These are phyloP conservation scores for Varroa destructor DNA, from an alignment of 1,140 invertebrate genomes.

Conservation along the genomic window DNA sequence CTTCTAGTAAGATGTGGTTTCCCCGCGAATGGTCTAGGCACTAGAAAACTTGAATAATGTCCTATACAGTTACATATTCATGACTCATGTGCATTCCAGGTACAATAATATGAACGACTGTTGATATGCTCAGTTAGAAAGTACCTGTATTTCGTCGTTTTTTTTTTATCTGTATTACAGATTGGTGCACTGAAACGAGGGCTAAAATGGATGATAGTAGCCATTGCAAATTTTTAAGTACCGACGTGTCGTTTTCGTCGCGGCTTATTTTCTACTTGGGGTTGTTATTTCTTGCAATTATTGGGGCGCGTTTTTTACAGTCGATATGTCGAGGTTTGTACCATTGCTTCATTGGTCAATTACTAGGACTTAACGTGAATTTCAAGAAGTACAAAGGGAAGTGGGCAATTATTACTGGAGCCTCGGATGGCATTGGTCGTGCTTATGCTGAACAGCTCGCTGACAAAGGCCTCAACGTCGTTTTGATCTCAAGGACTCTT, in stretches of 20 bases:
- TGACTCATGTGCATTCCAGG: no score
- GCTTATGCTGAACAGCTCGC: conserved; percentile 71
- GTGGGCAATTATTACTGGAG: conserved; percentile 62
- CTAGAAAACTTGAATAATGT: no score
- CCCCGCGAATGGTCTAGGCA: no score
- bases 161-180: no score
- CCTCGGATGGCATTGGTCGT: conserved; percentile 83
- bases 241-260: neutral
- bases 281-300: neutral
- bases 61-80: no score
- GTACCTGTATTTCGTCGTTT: no score
- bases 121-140: no score
- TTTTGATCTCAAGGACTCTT: conserved; percentile 71
- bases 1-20: no score
- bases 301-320: neutral
- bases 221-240: no score
- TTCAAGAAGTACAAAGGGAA: conserved; percentile 28
- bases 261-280: neutral
- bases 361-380: neutral
- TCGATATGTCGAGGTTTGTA: neutral
- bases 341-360: conserved; percentile 15
- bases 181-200: no score
- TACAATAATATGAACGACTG: no score
- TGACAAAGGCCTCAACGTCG: conserved; percentile 62
- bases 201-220: no score